These are phyloP conservation scores for Lasioglossum oenotherae DNA, from an alignment of 2,888 invertebrate species.

Conservation along the genomic window DNA sequence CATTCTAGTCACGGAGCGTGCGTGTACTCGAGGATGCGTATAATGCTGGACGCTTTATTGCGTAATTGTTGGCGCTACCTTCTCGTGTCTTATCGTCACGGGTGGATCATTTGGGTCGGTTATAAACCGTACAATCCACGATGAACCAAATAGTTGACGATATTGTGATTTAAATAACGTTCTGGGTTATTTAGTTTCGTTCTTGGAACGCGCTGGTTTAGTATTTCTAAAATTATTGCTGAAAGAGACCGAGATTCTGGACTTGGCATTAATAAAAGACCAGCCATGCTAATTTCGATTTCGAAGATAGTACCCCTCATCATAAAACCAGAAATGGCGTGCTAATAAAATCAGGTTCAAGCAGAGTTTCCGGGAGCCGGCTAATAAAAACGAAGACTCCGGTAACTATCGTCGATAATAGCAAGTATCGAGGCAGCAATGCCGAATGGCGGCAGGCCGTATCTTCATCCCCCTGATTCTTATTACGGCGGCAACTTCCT, in stretches of 20 bases:
- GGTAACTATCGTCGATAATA: not conserved
- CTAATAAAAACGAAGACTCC: not conserved
- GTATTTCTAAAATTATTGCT: not conserved
- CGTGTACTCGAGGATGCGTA: slow-evolving; percentile 51
- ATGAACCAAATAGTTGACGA: not conserved
- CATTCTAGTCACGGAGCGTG: slow-evolving; percentile 63
- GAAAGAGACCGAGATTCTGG: not conserved
- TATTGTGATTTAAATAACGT: not conserved
- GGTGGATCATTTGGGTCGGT: not conserved
- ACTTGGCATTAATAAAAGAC: not conserved
- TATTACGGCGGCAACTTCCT: slow-evolving; percentile 40
- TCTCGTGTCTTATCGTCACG: not conserved
- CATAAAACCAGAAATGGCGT: not conserved
- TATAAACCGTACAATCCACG: not conserved
- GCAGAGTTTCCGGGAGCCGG: not conserved
- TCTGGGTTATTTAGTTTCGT: not conserved
- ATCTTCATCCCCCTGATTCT: slow-evolving; percentile 13
- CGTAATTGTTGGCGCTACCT: slow-evolving; percentile 65
- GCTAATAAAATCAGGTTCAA: not conserved
- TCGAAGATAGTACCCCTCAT: not conserved
- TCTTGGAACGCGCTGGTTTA: not conserved
- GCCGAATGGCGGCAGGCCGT: not conserved
- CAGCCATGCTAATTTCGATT: not conserved
- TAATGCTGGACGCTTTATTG: slow-evolving; percentile 60
- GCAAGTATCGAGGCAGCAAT: not conserved